Evolutionary conservation across 2,797 vertebrate species (phyloP).

Genomic region (Cossypha polioptera): DNA sequence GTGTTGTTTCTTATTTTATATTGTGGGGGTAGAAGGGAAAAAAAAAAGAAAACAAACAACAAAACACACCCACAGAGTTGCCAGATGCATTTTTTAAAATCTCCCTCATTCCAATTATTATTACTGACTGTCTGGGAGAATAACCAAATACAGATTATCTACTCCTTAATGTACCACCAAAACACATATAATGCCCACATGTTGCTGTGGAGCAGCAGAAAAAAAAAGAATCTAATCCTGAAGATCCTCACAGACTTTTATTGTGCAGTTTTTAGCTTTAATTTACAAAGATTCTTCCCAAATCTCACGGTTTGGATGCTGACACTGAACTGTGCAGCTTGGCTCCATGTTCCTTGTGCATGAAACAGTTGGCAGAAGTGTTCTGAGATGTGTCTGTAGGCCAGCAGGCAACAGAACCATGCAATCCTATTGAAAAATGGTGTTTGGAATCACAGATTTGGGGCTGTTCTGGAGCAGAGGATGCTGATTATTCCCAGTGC

Average conservation of each 20-base stretch:
- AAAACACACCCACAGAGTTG: background rate
- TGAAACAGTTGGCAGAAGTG: background rate
- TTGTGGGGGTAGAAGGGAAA: background rate
- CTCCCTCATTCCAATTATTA: conserved; percentile 19
- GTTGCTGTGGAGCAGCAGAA: background rate
- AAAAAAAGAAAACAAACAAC: background rate
- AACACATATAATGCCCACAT: background rate
- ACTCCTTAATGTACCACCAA: background rate
- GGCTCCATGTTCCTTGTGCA: accelerated
- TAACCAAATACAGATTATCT: conserved; percentile 24
- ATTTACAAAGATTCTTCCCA: background rate
- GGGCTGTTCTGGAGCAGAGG: background rate
- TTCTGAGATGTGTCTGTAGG: background rate
- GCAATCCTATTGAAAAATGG: background rate
- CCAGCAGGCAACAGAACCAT: background rate
- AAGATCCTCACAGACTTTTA: background rate
- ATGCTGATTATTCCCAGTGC: background rate
- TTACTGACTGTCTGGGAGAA: conserved; percentile 25
- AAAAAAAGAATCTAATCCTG: background rate
- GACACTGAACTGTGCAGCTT: background rate
- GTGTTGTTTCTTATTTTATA: conserved; percentile 2
- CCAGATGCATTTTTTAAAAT: conserved; percentile 47
- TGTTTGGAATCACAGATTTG: background rate
- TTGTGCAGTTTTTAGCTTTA: background rate
- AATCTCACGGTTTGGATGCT: background rate